Percentiles rank a stretch among this genome's conserved stretches.
These are phyloP conservation scores for Balaeniceps rex DNA, from an alignment of 2,113 vertebrate species.

Conservation along the genomic window DNA sequence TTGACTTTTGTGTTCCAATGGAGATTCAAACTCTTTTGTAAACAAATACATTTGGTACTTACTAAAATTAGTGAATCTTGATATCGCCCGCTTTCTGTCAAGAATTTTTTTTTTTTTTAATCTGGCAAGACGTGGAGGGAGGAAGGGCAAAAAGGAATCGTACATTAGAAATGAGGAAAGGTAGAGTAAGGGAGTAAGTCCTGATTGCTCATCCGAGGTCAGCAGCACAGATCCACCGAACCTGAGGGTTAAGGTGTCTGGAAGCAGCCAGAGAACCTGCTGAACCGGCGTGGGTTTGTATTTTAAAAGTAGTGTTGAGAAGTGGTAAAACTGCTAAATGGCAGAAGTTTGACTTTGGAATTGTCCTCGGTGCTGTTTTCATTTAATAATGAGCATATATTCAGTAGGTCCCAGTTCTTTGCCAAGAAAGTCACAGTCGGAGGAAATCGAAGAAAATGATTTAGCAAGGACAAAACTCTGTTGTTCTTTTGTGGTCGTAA, in stretches of 20 bases:
- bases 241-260: background rate
- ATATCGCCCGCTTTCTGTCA: background rate
- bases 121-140: background rate
- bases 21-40: background rate
- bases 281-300: background rate
- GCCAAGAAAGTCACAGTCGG: background rate
- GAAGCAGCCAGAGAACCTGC: background rate
- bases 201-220: background rate
- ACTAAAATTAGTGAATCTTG: background rate
- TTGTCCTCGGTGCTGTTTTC: background rate
- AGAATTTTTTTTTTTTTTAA: background rate
- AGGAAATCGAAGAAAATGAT: background rate
- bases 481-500: background rate
- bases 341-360: background rate
- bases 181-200: background rate
- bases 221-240: background rate
- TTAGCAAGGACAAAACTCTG: background rate
- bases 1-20: background rate
- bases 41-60: background rate
- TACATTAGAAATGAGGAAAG: background rate
- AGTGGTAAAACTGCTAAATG: background rate
- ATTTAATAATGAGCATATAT: background rate
- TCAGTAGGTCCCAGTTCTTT: background rate
- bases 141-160: background rate
- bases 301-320: background rate